These are phyloP conservation scores for Pachycephus smyrnensis DNA, from an alignment of 2,888 invertebrate genomes.

Conservation along the genomic window DNA sequence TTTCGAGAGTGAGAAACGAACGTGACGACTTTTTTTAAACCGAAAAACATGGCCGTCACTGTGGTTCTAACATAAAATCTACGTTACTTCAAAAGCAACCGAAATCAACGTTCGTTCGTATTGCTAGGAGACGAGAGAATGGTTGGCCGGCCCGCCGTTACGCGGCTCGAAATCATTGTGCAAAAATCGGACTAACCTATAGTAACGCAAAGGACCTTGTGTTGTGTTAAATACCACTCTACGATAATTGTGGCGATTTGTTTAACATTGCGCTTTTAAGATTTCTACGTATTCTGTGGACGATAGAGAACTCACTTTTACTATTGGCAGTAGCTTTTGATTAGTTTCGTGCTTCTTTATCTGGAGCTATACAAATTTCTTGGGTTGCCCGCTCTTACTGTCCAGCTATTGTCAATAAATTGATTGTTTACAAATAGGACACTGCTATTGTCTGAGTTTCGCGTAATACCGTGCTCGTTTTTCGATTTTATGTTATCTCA, in stretches of 20 bases:
- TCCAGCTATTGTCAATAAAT: background rate
- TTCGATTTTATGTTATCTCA: background rate
- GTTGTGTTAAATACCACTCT: background rate
- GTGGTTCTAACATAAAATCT: conserved; percentile 1
- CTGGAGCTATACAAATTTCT: background rate
- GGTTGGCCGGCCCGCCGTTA: background rate
- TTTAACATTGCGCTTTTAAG: background rate
- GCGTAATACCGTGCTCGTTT: background rate
- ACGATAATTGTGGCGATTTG: background rate
- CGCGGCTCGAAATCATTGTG: background rate
- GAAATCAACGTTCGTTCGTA: background rate
- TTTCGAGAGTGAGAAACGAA: background rate
- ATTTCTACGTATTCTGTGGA: background rate
- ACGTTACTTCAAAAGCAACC: background rate
- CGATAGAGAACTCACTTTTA: background rate
- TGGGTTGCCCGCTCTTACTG: background rate
- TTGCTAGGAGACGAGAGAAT: background rate
- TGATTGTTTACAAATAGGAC: background rate
- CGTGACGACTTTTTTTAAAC: conserved; percentile 3
- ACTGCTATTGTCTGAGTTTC: background rate
- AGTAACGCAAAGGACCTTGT: background rate
- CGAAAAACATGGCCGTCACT: conserved; percentile 15
- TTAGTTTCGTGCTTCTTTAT: background rate
- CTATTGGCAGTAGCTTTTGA: background rate
- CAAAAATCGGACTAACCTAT: background rate